Base-by-base conservation (phyloP, 2,797 vertebrate genomes). In the Parambassis ranga region DNA sequence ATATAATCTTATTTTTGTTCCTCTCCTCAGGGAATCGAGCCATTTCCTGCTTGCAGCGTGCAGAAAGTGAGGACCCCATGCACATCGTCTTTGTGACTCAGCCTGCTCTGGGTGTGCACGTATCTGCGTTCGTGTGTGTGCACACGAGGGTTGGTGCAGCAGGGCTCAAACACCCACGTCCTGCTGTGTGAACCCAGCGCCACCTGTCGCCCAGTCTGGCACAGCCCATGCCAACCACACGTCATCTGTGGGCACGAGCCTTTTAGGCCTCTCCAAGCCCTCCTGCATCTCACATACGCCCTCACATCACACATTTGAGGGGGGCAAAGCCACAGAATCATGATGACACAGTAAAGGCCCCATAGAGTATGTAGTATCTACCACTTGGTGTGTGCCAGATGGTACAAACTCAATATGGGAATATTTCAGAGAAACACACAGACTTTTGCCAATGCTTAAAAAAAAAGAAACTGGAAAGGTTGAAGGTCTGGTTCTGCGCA, bases 161-260 rank as follows among this genome's bases (percentile, higher is more conserved):
- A 79, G 83, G 77, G 73, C 64, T 76, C 75, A 27, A 64, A 87
- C 89, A 90, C 91, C 90, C 91, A 92, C 90, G 77, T 50, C 82
- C 84, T 80, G 82, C 90, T 90, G 90, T 49, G 81, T 87, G 83
- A 90, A 89, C 87, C 82, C 76, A 79, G 83, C 63, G 71, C 92
- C 92, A 93, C 90, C 91, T 93, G 92, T 91, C 43, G 77, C 81
- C 80, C 84, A 75, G 86, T 85, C 86, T 92, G 91, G 72, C 77
- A 71, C 71, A 79, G 79, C 69, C 77, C 52, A 35, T 75, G 77
- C 75, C 79, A 77, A 71, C 65, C 49, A 66, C 73, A 71, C 65
- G 46, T 88, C 85, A 85, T 85, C 69, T 83, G 83, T 81, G 74
- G 60, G 71, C 67, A 74, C n/a, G 11, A 69, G 58, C 64, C 44